Conservation (phyloP, 2,888 invertebrate species). For the Diogma glabrata region DNA sequence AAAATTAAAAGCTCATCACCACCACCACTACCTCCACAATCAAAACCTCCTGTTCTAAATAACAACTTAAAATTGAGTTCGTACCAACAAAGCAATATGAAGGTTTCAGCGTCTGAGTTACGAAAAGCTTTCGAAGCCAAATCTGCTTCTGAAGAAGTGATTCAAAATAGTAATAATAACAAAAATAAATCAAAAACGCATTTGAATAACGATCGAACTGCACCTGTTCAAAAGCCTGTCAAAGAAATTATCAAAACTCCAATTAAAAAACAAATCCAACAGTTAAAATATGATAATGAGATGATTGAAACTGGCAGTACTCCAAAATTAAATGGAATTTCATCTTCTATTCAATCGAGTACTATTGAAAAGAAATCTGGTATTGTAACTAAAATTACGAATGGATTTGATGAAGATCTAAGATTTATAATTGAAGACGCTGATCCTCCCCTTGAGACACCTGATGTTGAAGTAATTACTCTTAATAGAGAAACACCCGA, state of each 20-base stretch:
- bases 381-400: too few relatives aligned
- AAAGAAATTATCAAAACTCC: too few relatives aligned
- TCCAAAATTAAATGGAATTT: too few relatives aligned
- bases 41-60: constrained; percentile 7
- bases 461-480: constrained; percentile 50
- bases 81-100: not conserved
- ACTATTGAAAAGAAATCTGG: constrained; percentile 33
- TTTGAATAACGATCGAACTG: too few relatives aligned
- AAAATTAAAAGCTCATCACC: constrained; percentile 11
- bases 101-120: constrained; percentile 30
- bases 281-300: too few relatives aligned
- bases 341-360: not conserved
- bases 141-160: too few relatives aligned
- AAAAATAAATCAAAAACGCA: too few relatives aligned
- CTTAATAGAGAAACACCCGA: constrained; percentile 54
- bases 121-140: constrained; percentile 34
- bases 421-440: constrained; percentile 52
- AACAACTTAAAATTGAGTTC: too few relatives aligned
- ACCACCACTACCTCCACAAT: constrained; percentile 14
- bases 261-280: too few relatives aligned
- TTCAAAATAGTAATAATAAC: too few relatives aligned
- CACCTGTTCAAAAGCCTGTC: too few relatives aligned
- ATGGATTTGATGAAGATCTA: constrained; percentile 43
- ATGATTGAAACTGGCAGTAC: too few relatives aligned
- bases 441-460: constrained; percentile 45